Evolutionary conservation across 2,888 invertebrate genomes (phyloP).

Genomic region (Amphipyra tragopoginis): DNA sequence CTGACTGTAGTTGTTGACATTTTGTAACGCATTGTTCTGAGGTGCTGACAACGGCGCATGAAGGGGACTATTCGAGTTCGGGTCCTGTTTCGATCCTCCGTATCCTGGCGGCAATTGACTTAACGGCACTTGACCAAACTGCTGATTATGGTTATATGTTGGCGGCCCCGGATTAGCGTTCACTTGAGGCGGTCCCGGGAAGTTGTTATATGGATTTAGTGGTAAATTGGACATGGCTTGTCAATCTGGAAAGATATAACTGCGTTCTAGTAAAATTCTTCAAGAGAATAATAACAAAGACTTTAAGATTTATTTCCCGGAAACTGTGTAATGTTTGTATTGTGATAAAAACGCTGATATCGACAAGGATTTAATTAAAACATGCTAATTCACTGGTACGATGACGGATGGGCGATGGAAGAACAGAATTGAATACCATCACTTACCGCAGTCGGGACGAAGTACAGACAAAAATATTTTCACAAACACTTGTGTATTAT

Average conservation of each 20-base stretch:
- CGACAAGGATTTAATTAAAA: constrained; percentile 78
- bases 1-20: constrained; percentile 78
- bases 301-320: constrained; percentile 22
- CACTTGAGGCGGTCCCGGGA: constrained; percentile 71
- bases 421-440: constrained; percentile 53
- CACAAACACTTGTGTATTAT: constrained; percentile 72
- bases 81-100: constrained; percentile 76
- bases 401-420: constrained; percentile 80
- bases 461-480: constrained; percentile 73
- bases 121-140: constrained; percentile 73
- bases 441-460: constrained; percentile 77
- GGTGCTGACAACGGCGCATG: constrained; percentile 63
- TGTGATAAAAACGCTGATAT: constrained; percentile 74
- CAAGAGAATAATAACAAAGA: constrained; percentile 25
- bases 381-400: constrained; percentile 83
- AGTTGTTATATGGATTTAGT: constrained; percentile 80
- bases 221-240: constrained; percentile 86
- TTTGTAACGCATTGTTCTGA: constrained; percentile 70
- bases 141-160: constrained; percentile 70
- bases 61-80: constrained; percentile 80
- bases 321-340: constrained; percentile 69
- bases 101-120: constrained; percentile 78
- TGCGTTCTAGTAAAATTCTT: constrained; percentile 48
- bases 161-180: constrained; percentile 73
- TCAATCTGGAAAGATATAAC: constrained; percentile 81